Evolutionary conservation across 2,888 invertebrate species (phyloP).

Genomic region (Microctonus hyperodae): DNA sequence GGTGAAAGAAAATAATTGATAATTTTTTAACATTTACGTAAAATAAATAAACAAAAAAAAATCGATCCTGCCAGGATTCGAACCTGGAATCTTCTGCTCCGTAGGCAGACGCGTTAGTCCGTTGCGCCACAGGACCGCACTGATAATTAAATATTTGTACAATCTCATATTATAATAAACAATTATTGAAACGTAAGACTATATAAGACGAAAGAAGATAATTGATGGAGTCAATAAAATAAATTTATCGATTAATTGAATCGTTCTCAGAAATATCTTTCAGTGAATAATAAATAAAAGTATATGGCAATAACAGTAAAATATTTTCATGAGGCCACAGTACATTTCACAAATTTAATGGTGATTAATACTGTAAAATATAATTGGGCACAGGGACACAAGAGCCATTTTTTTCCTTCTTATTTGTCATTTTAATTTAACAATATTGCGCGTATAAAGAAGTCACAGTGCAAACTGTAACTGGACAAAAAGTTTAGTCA

Average conservation of each 20-base stretch:
- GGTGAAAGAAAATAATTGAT: too few relatives aligned
- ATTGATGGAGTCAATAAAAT: background rate
- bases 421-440: background rate
- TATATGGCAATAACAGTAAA: background rate
- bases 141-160: too few relatives aligned
- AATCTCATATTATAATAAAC: too few relatives aligned
- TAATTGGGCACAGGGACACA: too few relatives aligned
- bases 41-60: background rate
- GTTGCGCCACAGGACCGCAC: too few relatives aligned
- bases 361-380: background rate
- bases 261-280: background rate
- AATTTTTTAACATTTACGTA: background rate
- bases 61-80: constrained; percentile 58
- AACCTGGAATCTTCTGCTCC: constrained; percentile 73
- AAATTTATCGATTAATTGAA: background rate
- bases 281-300: background rate
- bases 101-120: constrained; percentile 78
- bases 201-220: background rate
- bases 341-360: background rate
- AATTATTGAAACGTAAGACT: background rate
- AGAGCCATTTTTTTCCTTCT: background rate
- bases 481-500: background rate
- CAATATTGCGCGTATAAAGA: background rate
- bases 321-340: background rate
- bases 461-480: background rate